phyloP scores from a whole-genome alignment of 2,113 vertebrate genomes.

The Calonectris borealis region DNA sequence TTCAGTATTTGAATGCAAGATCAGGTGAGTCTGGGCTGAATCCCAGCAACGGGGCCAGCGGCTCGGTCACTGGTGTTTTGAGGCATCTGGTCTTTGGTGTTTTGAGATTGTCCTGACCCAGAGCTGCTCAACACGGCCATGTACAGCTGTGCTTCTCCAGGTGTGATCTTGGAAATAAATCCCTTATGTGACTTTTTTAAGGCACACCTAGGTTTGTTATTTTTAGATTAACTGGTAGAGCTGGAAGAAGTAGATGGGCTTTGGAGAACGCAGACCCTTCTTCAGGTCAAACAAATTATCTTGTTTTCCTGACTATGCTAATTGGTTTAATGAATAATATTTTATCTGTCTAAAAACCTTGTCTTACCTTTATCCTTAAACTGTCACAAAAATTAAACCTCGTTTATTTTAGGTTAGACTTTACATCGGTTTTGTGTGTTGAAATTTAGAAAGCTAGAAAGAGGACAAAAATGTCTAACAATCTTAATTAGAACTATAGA shows the following conservation, averaged over 20 bases:
- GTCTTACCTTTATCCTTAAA: neutral
- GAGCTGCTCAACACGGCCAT: neutral
- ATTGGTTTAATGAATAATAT: neutral
- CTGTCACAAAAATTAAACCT: neutral
- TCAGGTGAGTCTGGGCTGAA: neutral
- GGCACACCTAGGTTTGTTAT: neutral
- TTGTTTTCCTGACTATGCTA: neutral
- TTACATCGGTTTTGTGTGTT: neutral
- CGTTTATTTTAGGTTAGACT: neutral
- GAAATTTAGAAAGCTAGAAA: neutral
- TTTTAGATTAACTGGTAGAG: neutral
- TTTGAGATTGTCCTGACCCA: neutral
- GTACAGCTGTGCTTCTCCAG: neutral
- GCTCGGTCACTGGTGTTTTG: neutral
- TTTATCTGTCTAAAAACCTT: neutral
- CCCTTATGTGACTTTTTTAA: neutral
- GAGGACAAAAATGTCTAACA: neutral
- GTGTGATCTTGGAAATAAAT: neutral
- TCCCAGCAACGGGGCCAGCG: accelerated
- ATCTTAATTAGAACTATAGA: neutral
- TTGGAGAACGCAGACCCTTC: neutral
- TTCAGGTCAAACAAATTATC: neutral
- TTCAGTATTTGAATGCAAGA: neutral
- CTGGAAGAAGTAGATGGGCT: neutral
- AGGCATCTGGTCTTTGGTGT: neutral